Conservation (phyloP, 2,888 invertebrate genomes). For the Chrysodeixis includens region DNA sequence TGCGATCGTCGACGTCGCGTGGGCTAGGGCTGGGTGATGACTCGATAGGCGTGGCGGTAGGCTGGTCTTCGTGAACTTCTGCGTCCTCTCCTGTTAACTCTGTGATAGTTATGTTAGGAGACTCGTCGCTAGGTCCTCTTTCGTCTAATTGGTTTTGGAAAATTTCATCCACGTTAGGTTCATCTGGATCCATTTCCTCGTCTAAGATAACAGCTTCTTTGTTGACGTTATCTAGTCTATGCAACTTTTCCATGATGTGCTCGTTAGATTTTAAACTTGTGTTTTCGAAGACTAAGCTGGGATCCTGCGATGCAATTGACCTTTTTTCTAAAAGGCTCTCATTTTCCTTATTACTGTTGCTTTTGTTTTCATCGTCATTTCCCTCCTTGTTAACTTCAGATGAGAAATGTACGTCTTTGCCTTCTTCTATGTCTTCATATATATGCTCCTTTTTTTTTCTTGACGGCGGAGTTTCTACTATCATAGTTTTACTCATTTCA, state of each 20-base stretch:
- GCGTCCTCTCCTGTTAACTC: constrained; percentile 83
- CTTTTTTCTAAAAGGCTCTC: constrained; percentile 84
- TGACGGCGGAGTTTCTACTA: constrained; percentile 80
- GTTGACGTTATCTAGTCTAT: constrained; percentile 74
- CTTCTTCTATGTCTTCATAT: constrained; percentile 90
- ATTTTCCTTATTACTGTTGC: constrained; percentile 79
- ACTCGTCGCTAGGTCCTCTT: constrained; percentile 73
- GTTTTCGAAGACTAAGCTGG: constrained; percentile 83
- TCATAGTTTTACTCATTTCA: constrained; percentile 86
- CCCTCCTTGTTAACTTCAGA: constrained; percentile 78
- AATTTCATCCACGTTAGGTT: constrained; percentile 83
- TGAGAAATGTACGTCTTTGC: constrained; percentile 84
- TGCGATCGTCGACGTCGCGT: constrained; percentile 69
- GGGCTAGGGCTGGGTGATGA: constrained; percentile 84
- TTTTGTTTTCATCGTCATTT: constrained; percentile 68
- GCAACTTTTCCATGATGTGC: constrained; percentile 84
- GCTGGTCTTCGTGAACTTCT: constrained; percentile 70
- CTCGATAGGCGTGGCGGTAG: constrained; percentile 77
- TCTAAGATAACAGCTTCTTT: constrained; percentile 80
- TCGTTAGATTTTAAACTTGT: constrained; percentile 76
- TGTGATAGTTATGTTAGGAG: constrained; percentile 86
- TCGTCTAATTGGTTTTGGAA: constrained; percentile 83
- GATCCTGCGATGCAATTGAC: constrained; percentile 84
- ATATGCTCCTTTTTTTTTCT: constrained; percentile 90
- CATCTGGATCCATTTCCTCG: constrained; percentile 81